These are phyloP conservation scores for Gasterosteus nipponicus DNA, from an alignment of 2,113 vertebrate genomes.

Conservation along the genomic window DNA sequence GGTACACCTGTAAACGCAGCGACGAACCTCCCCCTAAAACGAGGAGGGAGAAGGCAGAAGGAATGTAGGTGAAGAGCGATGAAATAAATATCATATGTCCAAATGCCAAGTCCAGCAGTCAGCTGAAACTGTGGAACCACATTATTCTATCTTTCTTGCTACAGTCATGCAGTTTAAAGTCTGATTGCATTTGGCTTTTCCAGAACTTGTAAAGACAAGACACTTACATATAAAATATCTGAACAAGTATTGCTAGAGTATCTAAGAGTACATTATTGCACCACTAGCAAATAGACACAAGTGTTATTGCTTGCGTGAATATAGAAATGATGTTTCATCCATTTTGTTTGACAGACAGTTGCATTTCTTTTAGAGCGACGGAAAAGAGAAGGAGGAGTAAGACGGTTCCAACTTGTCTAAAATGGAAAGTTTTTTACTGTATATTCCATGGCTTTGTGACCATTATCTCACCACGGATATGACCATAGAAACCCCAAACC, in stretches of 20 bases:
- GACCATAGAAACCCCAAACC: constrained; percentile 62
- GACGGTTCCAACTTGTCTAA: too few relatives aligned
- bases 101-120: constrained; percentile 28
- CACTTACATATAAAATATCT: background rate
- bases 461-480: constrained; percentile 67
- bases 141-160: too few relatives aligned
- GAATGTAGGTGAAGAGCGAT: background rate
- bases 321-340: too few relatives aligned
- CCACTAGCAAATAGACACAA: background rate
- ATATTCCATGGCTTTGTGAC: constrained; percentile 44
- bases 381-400: background rate
- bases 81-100: constrained; percentile 19
- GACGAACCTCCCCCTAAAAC: background rate
- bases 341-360: background rate
- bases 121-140: constrained; percentile 18
- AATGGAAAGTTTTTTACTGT: background rate
- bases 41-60: background rate
- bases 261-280: background rate
- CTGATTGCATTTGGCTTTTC: background rate
- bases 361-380: background rate
- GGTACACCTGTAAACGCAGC: constrained; percentile 13
- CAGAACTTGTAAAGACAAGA: background rate
- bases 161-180: background rate
- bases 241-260: background rate
- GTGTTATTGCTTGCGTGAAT: too few relatives aligned